These are phyloP conservation scores for Papilio polyxenes DNA, from an alignment of 1,140 invertebrate genomes.

Conservation along the genomic window DNA sequence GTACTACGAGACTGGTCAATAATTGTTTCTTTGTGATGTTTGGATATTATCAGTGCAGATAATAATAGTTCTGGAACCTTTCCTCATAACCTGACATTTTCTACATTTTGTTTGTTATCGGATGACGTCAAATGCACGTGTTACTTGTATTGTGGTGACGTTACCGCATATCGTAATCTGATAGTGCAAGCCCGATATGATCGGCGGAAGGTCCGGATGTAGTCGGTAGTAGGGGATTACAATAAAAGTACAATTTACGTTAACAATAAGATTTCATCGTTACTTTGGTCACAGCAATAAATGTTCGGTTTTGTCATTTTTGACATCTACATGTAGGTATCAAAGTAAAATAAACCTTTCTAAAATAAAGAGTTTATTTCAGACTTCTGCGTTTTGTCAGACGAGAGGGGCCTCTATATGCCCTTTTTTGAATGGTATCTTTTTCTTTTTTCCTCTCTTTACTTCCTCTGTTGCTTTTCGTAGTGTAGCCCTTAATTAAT, in stretches of 20 bases:
- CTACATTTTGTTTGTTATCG: background rate
- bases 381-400: background rate
- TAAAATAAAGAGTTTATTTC: background rate
- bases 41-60: background rate
- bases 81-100: background rate
- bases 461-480: background rate
- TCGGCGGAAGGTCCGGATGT: constrained; percentile 18
- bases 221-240: background rate
- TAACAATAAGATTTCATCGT: background rate
- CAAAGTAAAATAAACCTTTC: background rate
- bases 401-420: no score
- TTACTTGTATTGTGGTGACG: constrained; percentile 14
- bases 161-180: constrained; percentile 24
- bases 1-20: background rate
- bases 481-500: no score
- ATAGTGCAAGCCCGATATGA: constrained; percentile 4
- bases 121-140: constrained; percentile 20
- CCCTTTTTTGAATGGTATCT: no score
- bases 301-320: background rate
- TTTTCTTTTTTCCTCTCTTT: background rate
- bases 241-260: constrained; percentile 12
- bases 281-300: background rate
- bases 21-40: background rate
- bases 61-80: background rate
- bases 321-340: background rate